A percentile compares a stretch with the other conserved stretches of the same genome.
Conservation (phyloP, 2,888 invertebrate genomes). For the Pristionchus maxplancki region DNA sequence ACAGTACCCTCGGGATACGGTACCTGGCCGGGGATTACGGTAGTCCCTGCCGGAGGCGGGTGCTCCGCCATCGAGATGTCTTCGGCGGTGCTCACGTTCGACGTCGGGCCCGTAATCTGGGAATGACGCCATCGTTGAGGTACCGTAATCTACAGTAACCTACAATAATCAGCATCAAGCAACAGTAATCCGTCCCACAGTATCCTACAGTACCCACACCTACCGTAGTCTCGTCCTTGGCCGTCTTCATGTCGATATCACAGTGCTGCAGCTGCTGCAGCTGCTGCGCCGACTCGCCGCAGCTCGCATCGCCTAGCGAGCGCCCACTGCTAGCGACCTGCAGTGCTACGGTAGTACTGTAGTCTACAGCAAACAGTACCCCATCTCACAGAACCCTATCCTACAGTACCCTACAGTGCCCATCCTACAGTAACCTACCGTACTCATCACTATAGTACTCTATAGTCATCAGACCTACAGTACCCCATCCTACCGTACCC, state of each 20-base stretch:
- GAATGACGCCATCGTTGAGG: background rate
- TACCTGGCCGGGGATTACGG: background rate
- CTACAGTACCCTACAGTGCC: background rate
- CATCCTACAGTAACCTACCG: background rate
- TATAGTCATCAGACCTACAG: background rate
- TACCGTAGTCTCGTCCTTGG: slow-evolving; percentile 24
- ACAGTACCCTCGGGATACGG: background rate
- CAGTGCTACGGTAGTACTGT: too few species aligned
- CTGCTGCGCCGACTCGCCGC: background rate
- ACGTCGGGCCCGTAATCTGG: background rate
- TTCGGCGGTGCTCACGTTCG: slow-evolving; percentile 37
- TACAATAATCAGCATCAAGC: background rate
- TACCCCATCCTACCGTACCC: background rate
- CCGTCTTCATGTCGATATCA: background rate
- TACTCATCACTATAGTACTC: too few species aligned
- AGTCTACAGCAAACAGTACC: background rate
- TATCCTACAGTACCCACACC: background rate
- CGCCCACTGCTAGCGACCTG: too few species aligned
- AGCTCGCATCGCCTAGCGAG: too few species aligned
- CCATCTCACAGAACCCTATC: background rate
- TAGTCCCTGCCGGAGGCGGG: background rate
- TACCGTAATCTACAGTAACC: background rate
- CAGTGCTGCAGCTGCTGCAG: background rate
- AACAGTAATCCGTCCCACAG: too few species aligned
- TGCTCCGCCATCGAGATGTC: slow-evolving; percentile 39